Percentiles rank a stretch among this genome's conserved stretches.
Evolutionary conservation across 2,797 vertebrate genomes (phyloP).

Genomic region (Garrulus glandarius): DNA sequence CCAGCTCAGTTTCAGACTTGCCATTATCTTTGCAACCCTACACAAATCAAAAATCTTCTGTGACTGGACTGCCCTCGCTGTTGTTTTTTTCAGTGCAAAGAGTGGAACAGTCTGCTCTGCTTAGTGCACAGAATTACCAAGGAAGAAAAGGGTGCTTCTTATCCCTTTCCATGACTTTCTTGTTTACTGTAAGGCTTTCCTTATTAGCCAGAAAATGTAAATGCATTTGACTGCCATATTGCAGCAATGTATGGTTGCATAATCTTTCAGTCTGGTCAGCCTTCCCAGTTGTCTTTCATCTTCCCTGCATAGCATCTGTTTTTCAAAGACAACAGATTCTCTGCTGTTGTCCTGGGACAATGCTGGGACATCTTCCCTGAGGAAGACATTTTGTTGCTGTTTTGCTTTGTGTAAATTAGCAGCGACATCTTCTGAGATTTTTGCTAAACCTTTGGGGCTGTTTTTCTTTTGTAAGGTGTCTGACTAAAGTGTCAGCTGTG

Average conservation of each 20-base stretch:
- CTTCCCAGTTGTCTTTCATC: neutral
- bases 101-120: neutral
- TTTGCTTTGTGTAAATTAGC: slow-evolving; percentile 65
- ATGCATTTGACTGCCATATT: neutral
- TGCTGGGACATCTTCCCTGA: slow-evolving; percentile 43
- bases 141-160: neutral
- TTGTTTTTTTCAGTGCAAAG: neutral
- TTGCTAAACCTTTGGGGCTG: neutral
- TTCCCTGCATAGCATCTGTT: neutral
- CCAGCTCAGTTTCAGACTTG: slow-evolving; percentile 29
- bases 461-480: slow-evolving; percentile 40
- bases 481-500: neutral
- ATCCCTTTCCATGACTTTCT: neutral
- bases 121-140: neutral
- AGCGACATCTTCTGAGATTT: slow-evolving; percentile 43
- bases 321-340: slow-evolving; percentile 47
- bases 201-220: neutral
- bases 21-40: slow-evolving; percentile 20
- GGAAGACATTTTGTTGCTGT: slow-evolving; percentile 40
- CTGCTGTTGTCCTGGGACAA: slow-evolving; percentile 21
- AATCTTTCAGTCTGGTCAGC: neutral
- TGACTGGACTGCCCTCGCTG: neutral
- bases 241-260: neutral
- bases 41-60: neutral
- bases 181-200: neutral